These are phyloP conservation scores for Caenorhabditis zanzibari DNA, from an alignment of 2,888 invertebrate species.

Conservation along the genomic window DNA sequence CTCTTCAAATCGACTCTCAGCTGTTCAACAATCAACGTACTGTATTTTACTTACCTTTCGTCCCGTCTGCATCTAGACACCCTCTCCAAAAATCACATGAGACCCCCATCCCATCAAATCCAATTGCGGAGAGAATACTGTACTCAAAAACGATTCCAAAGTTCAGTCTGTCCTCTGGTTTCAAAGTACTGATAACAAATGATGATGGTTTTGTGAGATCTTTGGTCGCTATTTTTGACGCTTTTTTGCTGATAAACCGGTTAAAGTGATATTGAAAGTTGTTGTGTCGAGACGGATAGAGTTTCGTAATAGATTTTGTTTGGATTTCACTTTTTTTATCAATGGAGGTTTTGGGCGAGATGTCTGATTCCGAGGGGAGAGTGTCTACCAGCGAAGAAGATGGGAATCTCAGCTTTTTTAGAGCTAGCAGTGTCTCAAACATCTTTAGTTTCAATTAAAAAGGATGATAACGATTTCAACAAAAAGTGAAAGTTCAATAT, in stretches of 20 bases:
- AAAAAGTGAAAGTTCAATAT: no score
- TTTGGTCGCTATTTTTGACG: conserved; percentile 12
- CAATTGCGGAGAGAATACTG: not conserved
- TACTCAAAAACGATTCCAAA: not conserved
- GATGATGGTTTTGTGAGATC: not conserved
- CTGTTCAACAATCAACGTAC: not conserved
- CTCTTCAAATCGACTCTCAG: not conserved
- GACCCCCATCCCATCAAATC: not conserved
- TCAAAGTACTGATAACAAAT: conserved; percentile 12
- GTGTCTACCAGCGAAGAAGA: no score
- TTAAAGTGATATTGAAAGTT: not conserved
- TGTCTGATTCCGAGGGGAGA: not conserved
- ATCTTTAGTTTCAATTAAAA: no score
- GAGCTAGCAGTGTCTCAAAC: no score
- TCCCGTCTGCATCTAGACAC: not conserved
- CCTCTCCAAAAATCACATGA: conserved; percentile 10
- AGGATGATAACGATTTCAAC: no score
- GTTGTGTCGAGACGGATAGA: not conserved
- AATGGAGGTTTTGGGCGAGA: no score
- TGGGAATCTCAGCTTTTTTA: no score
- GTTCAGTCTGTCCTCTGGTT: conserved; percentile 3
- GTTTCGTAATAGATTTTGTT: not conserved
- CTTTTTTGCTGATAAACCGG: conserved; percentile 9
- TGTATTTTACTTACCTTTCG: not conserved
- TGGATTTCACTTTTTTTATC: not conserved